Evolutionary conservation across 2,797 vertebrate species (phyloP).

Genomic region (Halcyon leucocephala): DNA sequence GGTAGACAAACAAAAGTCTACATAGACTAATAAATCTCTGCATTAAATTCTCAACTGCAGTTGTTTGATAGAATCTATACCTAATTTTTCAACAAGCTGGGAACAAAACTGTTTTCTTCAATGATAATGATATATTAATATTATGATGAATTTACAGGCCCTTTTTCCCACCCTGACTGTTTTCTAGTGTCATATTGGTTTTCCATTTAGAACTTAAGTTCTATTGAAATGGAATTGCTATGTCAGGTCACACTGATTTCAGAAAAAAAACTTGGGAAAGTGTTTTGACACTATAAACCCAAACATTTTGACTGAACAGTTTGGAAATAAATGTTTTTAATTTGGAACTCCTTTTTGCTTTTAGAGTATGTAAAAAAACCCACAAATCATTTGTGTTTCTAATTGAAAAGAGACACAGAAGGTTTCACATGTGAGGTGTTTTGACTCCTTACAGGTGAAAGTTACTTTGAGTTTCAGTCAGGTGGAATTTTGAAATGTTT

Average conservation of each 20-base stretch:
- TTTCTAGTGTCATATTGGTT: background rate
- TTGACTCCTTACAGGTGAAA: background rate
- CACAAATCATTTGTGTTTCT: background rate
- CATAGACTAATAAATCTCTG: background rate
- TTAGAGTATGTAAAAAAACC: background rate
- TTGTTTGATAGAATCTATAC: background rate
- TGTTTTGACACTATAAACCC: background rate
- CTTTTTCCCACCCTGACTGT: background rate
- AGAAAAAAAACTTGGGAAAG: background rate
- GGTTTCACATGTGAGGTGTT: background rate
- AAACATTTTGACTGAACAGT: background rate
- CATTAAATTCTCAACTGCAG: background rate
- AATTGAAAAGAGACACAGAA: accelerated
- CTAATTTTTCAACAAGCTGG: background rate
- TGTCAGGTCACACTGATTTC: background rate
- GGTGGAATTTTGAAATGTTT: background rate
- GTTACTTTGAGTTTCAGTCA: background rate
- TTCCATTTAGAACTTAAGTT: background rate
- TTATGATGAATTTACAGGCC: background rate
- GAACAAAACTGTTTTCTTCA: background rate
- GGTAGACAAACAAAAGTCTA: background rate
- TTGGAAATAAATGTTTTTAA: background rate
- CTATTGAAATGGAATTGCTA: background rate
- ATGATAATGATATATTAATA: background rate
- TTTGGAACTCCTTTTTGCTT: background rate